These are phyloP conservation scores for Aptenodytes forsteri DNA, from an alignment of 2,113 vertebrate species.

Conservation along the genomic window DNA sequence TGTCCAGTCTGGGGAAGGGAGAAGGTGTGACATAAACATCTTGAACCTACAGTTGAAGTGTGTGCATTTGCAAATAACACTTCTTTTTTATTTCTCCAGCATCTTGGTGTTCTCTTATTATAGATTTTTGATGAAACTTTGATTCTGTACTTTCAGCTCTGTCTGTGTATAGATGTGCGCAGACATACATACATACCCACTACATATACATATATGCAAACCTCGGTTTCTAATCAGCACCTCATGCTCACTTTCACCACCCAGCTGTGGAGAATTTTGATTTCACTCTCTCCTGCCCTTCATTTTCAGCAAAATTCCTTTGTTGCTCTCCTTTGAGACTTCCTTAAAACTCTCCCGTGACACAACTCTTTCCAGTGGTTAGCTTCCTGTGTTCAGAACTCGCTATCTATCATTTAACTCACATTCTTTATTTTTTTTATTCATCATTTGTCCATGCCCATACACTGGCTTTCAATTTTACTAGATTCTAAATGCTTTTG, in stretches of 20 bases:
- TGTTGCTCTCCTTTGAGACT: not conserved
- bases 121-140: not conserved
- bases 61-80: not conserved
- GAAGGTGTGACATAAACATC: not conserved
- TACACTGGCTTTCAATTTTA: not conserved
- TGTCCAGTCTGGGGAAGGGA: not conserved
- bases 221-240: not conserved
- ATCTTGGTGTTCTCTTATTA: not conserved
- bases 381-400: not conserved
- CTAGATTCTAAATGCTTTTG: not conserved
- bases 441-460: not conserved
- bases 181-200: not conserved
- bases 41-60: not conserved
- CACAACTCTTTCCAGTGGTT: not conserved
- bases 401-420: not conserved
- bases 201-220: accelerated
- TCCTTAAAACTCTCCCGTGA: not conserved
- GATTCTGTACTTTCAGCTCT: not conserved
- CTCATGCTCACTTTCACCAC: not conserved
- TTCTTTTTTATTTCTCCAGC: not conserved
- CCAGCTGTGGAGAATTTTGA: not conserved
- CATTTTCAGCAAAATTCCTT: not conserved
- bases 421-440: not conserved
- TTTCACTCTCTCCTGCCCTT: not conserved
- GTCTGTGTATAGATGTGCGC: not conserved